Percentiles rank a stretch among this genome's conserved stretches.
phyloP scores from a whole-genome alignment of 1,140 invertebrate genomes.

The Physella acuta region DNA sequence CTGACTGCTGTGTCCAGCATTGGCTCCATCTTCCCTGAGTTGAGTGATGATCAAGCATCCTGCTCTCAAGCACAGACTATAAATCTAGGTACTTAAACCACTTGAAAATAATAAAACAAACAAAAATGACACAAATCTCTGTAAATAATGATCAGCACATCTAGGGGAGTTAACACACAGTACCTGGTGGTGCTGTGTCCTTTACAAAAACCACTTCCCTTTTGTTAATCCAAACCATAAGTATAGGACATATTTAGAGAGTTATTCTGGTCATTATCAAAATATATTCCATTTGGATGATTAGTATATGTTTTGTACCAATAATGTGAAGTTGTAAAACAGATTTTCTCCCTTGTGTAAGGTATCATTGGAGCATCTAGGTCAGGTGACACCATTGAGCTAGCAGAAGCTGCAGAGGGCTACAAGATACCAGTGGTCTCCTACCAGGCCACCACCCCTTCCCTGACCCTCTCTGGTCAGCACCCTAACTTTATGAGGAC shows the following conservation, averaged over 20 bases:
- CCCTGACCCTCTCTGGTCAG: conserved; percentile 72
- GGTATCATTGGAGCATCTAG: conserved; percentile 44
- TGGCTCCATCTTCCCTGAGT: conserved; percentile 38
- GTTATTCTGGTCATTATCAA: background rate
- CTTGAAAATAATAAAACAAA: too few species aligned
- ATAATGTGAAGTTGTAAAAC: background rate
- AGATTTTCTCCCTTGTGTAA: too few species aligned
- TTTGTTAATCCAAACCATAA: too few species aligned
- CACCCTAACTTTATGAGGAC: conserved; percentile 79
- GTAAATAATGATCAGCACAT: too few species aligned
- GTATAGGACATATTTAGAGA: background rate
- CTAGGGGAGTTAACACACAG: too few species aligned
- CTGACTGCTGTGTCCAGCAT: conserved; percentile 32
- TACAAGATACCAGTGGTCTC: conserved; percentile 73
- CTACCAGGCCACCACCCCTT: conserved; percentile 74
- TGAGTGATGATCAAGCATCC: conserved; percentile 27
- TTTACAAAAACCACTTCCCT: background rate
- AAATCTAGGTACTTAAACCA: too few species aligned
- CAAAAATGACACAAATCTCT: too few species aligned
- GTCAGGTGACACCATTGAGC: conserved; percentile 37
- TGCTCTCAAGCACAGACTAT: too few species aligned
- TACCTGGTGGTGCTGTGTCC: too few species aligned
- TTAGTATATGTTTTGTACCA: background rate
- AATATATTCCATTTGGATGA: background rate
- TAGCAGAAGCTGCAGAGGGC: conserved; percentile 30